These are phyloP conservation scores for Myiopsitta monachus DNA, from an alignment of 2,113 vertebrate species.

Conservation along the genomic window DNA sequence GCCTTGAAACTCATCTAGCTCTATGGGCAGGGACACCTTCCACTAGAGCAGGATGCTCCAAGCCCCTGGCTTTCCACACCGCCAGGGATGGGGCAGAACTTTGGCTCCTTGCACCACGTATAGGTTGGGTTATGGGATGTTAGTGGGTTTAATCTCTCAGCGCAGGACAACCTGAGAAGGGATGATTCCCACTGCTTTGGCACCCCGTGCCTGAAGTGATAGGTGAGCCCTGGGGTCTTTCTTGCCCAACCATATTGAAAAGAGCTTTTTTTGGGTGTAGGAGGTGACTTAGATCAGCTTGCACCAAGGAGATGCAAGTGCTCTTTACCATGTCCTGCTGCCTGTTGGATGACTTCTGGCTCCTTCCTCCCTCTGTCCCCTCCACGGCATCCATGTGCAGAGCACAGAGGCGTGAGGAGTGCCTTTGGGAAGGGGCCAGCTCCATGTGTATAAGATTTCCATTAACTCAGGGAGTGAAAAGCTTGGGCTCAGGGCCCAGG, in stretches of 20 bases:
- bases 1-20: background rate
- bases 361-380: background rate
- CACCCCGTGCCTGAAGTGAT: accelerated
- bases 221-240: background rate
- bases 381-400: background rate
- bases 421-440: slow-evolving; percentile 40
- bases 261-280: background rate
- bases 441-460: background rate
- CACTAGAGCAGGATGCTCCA: background rate
- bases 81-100: background rate
- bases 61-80: background rate
- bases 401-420: background rate
- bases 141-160: background rate
- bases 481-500: background rate
- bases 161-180: accelerated
- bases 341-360: background rate
- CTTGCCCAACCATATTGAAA: background rate
- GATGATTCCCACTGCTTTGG: background rate
- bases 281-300: background rate
- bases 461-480: slow-evolving; percentile 29
- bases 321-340: accelerated
- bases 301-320: accelerated
- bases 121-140: too few species aligned
- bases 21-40: background rate
- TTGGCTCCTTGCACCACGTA: accelerated